Evolutionary conservation across 2,797 vertebrate genomes (phyloP).

Genomic region (Rousettus madagascariensis): DNA sequence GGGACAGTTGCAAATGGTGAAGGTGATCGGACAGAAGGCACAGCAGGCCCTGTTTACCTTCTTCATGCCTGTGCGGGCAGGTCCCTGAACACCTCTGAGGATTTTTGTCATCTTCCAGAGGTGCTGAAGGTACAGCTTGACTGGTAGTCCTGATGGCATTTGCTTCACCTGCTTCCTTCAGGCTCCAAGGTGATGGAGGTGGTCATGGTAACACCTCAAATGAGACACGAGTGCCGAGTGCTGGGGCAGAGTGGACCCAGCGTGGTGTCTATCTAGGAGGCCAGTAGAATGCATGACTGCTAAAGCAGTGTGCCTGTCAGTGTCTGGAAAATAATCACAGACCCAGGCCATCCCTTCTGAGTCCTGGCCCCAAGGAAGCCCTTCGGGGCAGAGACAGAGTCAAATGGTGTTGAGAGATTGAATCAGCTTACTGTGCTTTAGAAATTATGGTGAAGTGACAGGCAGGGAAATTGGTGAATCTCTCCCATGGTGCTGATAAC

Average conservation of each 20-base stretch:
- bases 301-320: not conserved
- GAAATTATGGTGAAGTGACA: constrained; percentile 55
- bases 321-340: not conserved
- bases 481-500: not conserved
- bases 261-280: not conserved
- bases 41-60: not conserved
- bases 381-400: not conserved
- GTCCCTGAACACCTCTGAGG: not conserved
- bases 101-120: not conserved
- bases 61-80: not conserved
- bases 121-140: not conserved
- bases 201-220: not conserved
- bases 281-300: not conserved
- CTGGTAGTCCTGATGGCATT: no score
- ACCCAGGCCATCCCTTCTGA: not conserved
- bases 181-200: not conserved
- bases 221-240: not conserved
- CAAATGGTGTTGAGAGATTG: constrained; percentile 17
- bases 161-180: not conserved
- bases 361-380: not conserved
- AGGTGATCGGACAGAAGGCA: not conserved
- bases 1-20: not conserved
- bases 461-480: constrained; percentile 38
- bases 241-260: not conserved
- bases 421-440: constrained; percentile 45